Evolutionary conservation across 2,888 invertebrate species (phyloP), one percentile per base, ranked within the genome.

Genomic region (Spodoptera picta): DNA sequence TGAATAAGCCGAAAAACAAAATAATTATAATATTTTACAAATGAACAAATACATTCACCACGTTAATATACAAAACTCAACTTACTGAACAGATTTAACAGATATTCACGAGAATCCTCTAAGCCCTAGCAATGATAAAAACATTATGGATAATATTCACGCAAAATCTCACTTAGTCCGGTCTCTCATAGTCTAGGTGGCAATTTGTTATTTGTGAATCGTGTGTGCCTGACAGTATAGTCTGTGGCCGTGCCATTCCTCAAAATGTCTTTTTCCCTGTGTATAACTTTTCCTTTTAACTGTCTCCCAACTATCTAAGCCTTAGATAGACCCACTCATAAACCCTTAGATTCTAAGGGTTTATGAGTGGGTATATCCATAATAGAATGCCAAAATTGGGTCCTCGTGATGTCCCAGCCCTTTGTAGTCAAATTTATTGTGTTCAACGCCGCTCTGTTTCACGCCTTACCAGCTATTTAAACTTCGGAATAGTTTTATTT

Each of bases 311-410:
- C 68, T 65, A 73, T 51, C 54, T 49, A n/a, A n/a, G n/a, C n/a
- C n/a, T n/a, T n/a, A n/a, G n/a, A n/a, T n/a, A n/a, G n/a, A n/a
- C n/a, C n/a, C n/a, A n/a, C n/a, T n/a, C n/a, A n/a, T n/a, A n/a
- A n/a, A n/a, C n/a, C n/a, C n/a, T n/a, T n/a, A n/a, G n/a, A n/a
- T n/a, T n/a, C n/a, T n/a, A 41, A 73, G 64, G 55, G 59, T 64
- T 70, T 73, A 75, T 66, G 69, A 59, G 60, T 63, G 49, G 60
- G n/a, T n/a, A 42, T 23, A 44, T 50, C 50, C 48, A 78, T 69
- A 76, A 77, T 76, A 71, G 68, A 68, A 70, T 62, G 70, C 59
- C 71, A 60, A 66, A 76, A 69, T 77, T 70, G 65, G 73, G 71
- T 60, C 65, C 62, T 54, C 64, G 43, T 51, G 48, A 59, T 60